Evolutionary conservation across 1,140 invertebrate genomes (phyloP).

Genomic region (Caenorhabditis briggsae): DNA sequence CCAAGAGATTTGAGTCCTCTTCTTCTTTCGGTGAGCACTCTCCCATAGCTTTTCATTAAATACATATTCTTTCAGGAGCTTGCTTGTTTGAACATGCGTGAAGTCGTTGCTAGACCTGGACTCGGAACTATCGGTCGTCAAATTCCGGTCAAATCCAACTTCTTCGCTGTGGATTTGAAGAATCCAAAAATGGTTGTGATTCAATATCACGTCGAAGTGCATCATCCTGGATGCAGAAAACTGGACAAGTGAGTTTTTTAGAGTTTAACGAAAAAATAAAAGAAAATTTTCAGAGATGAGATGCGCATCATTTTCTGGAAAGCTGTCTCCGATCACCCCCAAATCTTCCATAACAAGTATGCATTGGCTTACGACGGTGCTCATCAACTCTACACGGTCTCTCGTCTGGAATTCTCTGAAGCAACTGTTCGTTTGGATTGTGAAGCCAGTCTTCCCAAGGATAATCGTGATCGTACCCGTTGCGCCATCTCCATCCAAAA

Average conservation of each 20-base stretch:
- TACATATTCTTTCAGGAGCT: constrained; percentile 53
- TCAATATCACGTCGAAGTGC: constrained; percentile 67
- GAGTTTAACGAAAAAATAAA: background rate
- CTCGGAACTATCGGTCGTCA: constrained; percentile 62
- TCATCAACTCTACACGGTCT: constrained; percentile 67
- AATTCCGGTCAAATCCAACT: constrained; percentile 64
- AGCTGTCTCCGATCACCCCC: constrained; percentile 61
- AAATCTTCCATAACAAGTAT: constrained; percentile 68
- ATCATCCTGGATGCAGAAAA: constrained; percentile 66
- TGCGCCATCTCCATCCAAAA: constrained; percentile 66
- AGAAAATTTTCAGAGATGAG: constrained; percentile 67
- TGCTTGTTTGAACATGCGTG: constrained; percentile 64
- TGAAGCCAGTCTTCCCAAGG: constrained; percentile 59
- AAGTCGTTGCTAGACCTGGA: constrained; percentile 64
- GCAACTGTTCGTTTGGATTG: constrained; percentile 58
- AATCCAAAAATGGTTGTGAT: constrained; percentile 65
- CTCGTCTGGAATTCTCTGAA: constrained; percentile 64
- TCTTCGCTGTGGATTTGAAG: constrained; percentile 63
- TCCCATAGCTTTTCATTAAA: background rate
- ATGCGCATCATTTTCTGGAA: constrained; percentile 70
- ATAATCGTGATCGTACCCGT: constrained; percentile 57
- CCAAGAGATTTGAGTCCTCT: constrained; percentile 43
- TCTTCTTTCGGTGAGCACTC: background rate
- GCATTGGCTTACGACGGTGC: constrained; percentile 70
- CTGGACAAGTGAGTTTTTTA: constrained; percentile 56